Percentiles rank a stretch among this genome's conserved stretches.
These are phyloP conservation scores for Cetoscarus ocellatus DNA, from an alignment of 2,797 vertebrate genomes.

Conservation along the genomic window DNA sequence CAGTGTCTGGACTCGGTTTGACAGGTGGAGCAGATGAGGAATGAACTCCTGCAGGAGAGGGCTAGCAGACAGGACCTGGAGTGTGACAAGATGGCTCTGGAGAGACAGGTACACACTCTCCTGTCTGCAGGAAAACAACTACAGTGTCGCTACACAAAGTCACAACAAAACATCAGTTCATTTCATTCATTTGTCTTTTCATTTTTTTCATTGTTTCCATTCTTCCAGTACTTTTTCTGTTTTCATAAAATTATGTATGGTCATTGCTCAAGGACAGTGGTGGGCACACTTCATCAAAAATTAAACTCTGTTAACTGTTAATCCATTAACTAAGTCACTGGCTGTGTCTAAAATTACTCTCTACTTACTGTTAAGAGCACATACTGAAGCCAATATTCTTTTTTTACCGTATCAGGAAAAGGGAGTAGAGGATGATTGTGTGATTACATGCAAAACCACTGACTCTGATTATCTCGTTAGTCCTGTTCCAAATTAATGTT, in stretches of 20 bases:
- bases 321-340: too few species aligned
- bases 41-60: constrained; percentile 96
- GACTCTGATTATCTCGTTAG: too few species aligned
- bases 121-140: constrained; percentile 58
- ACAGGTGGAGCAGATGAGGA: constrained; percentile 97
- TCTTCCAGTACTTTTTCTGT: background rate
- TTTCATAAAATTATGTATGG: background rate
- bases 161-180: constrained; percentile 42
- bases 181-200: constrained; percentile 57
- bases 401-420: too few species aligned
- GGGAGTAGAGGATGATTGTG: too few species aligned
- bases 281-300: too few species aligned
- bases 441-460: too few species aligned
- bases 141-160: constrained; percentile 26
- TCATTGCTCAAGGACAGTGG: background rate
- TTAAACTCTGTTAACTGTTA: too few species aligned
- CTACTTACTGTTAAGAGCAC: too few species aligned
- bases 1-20: constrained; percentile 79
- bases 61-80: constrained; percentile 94
- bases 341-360: too few species aligned
- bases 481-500: too few species aligned
- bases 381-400: too few species aligned
- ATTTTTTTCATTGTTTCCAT: constrained; percentile 49
- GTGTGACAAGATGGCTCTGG: constrained; percentile 97
- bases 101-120: constrained; percentile 93